phyloP scores from a whole-genome alignment of 2,797 vertebrate species.

The Gadopsis bispinosus region DNA sequence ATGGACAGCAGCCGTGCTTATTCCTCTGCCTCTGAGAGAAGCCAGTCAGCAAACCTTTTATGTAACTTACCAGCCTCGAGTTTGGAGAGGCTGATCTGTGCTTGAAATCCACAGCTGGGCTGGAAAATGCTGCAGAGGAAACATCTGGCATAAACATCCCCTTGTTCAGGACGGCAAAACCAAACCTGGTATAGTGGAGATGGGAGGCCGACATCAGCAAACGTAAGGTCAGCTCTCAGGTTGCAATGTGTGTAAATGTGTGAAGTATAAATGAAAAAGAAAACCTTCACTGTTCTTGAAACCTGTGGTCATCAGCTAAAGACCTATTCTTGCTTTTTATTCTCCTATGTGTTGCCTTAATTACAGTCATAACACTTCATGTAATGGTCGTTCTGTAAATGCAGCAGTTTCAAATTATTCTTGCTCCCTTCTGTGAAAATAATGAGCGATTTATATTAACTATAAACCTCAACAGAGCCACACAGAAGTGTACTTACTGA shows the following conservation, averaged over 20 bases:
- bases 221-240: constrained; percentile 24
- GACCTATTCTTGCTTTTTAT: neutral
- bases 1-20: constrained; percentile 33
- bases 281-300: neutral
- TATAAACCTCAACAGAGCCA: constrained; percentile 20
- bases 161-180: constrained; percentile 26
- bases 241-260: neutral
- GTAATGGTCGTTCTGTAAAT: constrained; percentile 30
- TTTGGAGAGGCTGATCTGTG: constrained; percentile 35
- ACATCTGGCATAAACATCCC: constrained; percentile 37
- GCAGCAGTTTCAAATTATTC: neutral
- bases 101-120: constrained; percentile 47
- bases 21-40: constrained; percentile 41
- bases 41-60: constrained; percentile 49
- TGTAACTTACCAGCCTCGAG: constrained; percentile 35
- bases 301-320: neutral
- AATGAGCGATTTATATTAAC: constrained; percentile 29
- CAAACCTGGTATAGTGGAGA: constrained; percentile 23
- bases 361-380: neutral
- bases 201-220: constrained; percentile 13
- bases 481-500: constrained; percentile 20
- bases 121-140: constrained; percentile 38
- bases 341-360: neutral
- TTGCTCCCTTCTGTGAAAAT: constrained; percentile 24
- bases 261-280: neutral